phyloP scores from a whole-genome alignment of 2,888 invertebrate genomes.

The Miltochrista miniata region DNA sequence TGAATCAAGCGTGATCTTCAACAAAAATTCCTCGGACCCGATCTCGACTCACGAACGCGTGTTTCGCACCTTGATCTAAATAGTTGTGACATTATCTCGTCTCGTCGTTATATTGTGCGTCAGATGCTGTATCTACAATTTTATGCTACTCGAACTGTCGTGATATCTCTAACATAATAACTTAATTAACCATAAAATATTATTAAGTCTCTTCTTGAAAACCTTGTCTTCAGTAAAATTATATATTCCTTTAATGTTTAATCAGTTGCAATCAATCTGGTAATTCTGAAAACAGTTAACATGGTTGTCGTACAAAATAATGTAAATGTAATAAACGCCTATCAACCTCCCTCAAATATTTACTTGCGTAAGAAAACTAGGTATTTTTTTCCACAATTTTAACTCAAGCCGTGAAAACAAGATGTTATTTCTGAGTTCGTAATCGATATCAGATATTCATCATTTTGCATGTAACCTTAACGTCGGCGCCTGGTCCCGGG shows the following conservation, averaged over 20 bases:
- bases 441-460: slow-evolving; percentile 9
- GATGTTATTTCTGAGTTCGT: slow-evolving; percentile 15
- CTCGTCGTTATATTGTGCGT: slow-evolving; percentile 62
- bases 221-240: neutral
- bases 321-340: no score
- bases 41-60: slow-evolving; percentile 78
- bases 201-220: neutral
- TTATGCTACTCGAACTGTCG: slow-evolving; percentile 37
- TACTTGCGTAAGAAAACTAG: no score
- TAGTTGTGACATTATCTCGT: slow-evolving; percentile 80
- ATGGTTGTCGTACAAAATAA: no score
- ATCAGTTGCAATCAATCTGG: no score
- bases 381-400: no score
- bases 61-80: slow-evolving; percentile 83
- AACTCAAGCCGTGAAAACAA: no score
- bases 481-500: slow-evolving; percentile 44
- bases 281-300: no score
- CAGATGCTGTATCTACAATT: slow-evolving; percentile 57
- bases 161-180: slow-evolving; percentile 24
- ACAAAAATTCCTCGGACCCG: slow-evolving; percentile 75
- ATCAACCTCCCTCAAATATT: no score
- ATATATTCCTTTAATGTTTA: no score
- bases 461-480: slow-evolving; percentile 40
- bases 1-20: slow-evolving; percentile 73
- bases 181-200: slow-evolving; percentile 15